Conservation (phyloP, 1,140 invertebrate species). For the Triops longicaudatus region DNA sequence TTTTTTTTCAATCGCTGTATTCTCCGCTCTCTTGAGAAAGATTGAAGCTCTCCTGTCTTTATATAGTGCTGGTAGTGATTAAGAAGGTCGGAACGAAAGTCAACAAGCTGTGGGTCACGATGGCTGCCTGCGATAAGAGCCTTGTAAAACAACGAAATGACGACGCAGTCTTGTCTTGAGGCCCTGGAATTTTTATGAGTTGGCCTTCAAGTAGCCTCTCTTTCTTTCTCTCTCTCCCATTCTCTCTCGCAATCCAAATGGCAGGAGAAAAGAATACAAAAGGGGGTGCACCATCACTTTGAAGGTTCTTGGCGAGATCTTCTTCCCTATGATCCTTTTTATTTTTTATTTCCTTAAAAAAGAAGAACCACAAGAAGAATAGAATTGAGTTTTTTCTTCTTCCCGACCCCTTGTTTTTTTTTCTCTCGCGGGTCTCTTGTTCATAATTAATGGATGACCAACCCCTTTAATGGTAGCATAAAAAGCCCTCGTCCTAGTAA, state of each 20-base stretch:
- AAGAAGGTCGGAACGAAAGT: conserved; percentile 14
- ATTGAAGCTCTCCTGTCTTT: background rate
- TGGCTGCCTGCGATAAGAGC: conserved; percentile 13
- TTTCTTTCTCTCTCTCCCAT: too few species aligned
- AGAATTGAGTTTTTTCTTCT: background rate
- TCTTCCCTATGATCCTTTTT: background rate
- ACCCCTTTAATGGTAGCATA: conserved; percentile 11
- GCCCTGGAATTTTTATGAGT: conserved; percentile 6
- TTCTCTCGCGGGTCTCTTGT: background rate
- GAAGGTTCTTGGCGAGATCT: background rate
- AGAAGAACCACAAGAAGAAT: background rate
- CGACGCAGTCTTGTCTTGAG: conserved; percentile 5
- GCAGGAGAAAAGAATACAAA: background rate
- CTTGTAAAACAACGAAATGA: conserved; percentile 12
- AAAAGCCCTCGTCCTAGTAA: background rate
- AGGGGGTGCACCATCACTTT: background rate
- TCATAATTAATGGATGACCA: conserved; percentile 10
- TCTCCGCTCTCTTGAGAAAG: background rate
- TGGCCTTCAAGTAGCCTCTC: conserved; percentile 14
- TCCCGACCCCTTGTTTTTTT: background rate
- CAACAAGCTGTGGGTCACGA: conserved; percentile 10
- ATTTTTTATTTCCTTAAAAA: too few species aligned
- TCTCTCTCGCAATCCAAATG: too few species aligned
- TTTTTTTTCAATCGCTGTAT: background rate
- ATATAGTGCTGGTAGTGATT: conserved; percentile 13